Evolutionary conservation across 1,140 invertebrate genomes (phyloP).

Genomic region (Saccostrea glomerata): DNA sequence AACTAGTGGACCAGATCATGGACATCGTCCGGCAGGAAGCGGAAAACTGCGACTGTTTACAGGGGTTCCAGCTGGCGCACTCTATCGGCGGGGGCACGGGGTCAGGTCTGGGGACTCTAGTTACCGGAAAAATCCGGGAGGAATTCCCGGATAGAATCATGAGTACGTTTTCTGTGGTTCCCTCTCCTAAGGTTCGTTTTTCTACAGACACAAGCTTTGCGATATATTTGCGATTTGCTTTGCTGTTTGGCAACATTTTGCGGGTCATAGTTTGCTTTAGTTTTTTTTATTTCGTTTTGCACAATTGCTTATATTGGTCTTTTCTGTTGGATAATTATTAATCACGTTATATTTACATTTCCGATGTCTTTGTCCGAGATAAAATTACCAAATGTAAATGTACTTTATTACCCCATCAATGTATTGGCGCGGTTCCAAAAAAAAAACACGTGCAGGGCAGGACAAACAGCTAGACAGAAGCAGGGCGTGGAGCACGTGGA

Average conservation of each 20-base stretch:
- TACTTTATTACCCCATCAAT: no score
- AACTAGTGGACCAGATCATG: conserved; percentile 89
- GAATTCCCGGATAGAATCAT: conserved; percentile 74
- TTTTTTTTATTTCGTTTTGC: background rate
- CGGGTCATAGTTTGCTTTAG: no score
- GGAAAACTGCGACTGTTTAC: conserved; percentile 90
- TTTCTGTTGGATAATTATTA: no score
- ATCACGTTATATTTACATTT: no score
- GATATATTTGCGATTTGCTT: no score
- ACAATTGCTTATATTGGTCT: background rate
- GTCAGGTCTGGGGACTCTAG: conserved; percentile 78
- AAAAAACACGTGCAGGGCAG: no score
- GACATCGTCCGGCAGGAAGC: conserved; percentile 92
- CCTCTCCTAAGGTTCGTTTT: conserved; percentile 88
- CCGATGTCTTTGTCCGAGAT: no score
- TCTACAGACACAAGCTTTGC: background rate
- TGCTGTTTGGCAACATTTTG: no score
- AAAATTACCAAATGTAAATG: no score
- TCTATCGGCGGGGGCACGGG: conserved; percentile 83
- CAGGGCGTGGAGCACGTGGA: no score
- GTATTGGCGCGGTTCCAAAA: no score
- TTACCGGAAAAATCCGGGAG: conserved; percentile 83
- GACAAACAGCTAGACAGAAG: no score
- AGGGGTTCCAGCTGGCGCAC: conserved; percentile 85
- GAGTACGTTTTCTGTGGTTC: conserved; percentile 93